A percentile compares a stretch with the other conserved stretches of the same genome.
These are phyloP conservation scores for Podarcis muralis DNA, from an alignment of 2,113 vertebrate genomes.

Conservation along the genomic window DNA sequence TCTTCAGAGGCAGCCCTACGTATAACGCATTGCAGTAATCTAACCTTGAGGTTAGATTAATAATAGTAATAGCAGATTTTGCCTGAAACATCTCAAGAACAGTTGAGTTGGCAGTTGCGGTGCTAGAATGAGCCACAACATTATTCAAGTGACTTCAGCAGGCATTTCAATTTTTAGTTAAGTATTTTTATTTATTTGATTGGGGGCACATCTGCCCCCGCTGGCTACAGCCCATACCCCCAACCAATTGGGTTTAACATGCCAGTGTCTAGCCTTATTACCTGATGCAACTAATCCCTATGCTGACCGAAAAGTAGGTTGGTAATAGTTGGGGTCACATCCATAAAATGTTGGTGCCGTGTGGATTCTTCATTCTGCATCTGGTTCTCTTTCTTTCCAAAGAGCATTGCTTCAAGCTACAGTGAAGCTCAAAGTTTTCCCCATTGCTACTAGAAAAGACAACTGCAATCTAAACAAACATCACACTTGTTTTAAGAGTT, in stretches of 20 bases:
- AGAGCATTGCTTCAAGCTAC: background rate
- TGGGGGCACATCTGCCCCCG: no score
- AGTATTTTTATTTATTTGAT: no score
- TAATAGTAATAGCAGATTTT: no score
- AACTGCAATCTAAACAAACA: background rate
- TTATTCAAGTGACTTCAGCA: no score
- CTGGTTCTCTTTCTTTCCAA: background rate
- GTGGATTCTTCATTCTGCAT: background rate
- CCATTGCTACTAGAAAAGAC: background rate
- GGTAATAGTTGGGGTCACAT: background rate
- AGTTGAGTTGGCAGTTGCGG: no score
- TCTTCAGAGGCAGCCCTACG: no score
- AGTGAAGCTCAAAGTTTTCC: background rate
- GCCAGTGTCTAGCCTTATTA: background rate
- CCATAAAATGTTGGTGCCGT: background rate
- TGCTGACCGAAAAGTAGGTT: background rate
- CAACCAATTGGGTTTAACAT: background rate
- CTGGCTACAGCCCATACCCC: no score
- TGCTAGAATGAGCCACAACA: no score
- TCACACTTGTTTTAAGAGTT: constrained; percentile 31
- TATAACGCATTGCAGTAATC: no score
- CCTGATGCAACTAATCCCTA: background rate
- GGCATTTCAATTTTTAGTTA: no score
- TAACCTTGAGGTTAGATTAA: no score
- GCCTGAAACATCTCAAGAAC: no score